phyloP scores from a whole-genome alignment of 2,888 invertebrate genomes.

The Pherbina coryleti region DNA sequence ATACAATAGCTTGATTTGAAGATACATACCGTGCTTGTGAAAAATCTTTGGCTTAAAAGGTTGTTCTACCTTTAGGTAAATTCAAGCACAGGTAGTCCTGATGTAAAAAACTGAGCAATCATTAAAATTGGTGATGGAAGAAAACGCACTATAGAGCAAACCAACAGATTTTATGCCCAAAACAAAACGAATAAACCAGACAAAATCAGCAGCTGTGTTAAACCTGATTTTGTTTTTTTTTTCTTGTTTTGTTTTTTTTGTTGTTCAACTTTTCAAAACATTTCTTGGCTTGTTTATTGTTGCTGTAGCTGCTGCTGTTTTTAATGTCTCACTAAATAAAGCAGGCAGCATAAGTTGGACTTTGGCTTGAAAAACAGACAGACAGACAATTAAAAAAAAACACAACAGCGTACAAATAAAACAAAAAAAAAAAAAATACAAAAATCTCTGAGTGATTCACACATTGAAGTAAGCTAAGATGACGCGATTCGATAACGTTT shows the following conservation, averaged over 20 bases:
- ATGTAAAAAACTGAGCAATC: slow-evolving; percentile 7
- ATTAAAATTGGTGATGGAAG: neutral
- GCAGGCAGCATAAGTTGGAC: slow-evolving; percentile 26
- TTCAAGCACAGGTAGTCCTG: neutral
- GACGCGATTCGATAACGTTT: neutral
- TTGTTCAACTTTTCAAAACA: neutral
- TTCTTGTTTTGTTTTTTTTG: neutral
- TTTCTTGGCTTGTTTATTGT: neutral
- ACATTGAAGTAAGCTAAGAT: neutral
- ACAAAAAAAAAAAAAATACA: neutral
- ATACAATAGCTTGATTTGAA: neutral
- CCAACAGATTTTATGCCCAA: neutral
- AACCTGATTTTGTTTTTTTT: neutral
- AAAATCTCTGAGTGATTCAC: slow-evolving; percentile 32
- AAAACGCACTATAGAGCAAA: neutral
- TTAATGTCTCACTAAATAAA: slow-evolving; percentile 4
- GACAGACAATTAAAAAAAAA: neutral
- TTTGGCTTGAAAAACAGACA: slow-evolving; percentile 21
- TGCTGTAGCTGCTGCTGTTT: neutral
- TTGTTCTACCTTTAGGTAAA: neutral
- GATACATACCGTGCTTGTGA: neutral
- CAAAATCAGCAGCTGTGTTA: slow-evolving; percentile 20
- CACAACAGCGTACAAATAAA: neutral
- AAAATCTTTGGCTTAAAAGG: neutral
- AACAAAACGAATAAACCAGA: neutral